phyloP scores from a whole-genome alignment of 2,113 vertebrate species.

The Lepisosteus oculatus region DNA sequence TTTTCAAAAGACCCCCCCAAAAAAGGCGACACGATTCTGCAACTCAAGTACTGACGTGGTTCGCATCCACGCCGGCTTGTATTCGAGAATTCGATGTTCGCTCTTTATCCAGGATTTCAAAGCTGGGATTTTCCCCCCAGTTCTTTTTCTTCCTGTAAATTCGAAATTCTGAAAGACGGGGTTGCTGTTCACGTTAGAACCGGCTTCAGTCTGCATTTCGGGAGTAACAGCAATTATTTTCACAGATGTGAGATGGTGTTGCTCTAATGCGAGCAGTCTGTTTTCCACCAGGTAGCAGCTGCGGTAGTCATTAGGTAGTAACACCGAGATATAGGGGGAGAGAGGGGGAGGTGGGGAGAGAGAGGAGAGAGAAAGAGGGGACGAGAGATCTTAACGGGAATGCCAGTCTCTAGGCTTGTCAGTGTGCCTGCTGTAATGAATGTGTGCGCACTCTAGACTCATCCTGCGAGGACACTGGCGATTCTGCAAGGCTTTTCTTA shows the following conservation, averaged over 20 bases:
- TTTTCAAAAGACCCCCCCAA: too few relatives aligned
- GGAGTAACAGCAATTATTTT: too few relatives aligned
- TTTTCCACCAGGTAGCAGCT: not conserved
- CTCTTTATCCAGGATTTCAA: too few relatives aligned
- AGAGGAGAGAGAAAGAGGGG: conserved; percentile 30
- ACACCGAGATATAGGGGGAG: conserved; percentile 6
- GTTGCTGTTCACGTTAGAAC: too few relatives aligned
- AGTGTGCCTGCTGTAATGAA: conserved; percentile 40
- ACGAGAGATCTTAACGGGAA: conserved; percentile 51
- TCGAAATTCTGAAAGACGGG: too few relatives aligned
- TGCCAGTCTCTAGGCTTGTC: conserved; percentile 32
- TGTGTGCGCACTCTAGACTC: conserved; percentile 17
- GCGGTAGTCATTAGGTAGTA: conserved; percentile 1
- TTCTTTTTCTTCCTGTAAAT: too few relatives aligned
- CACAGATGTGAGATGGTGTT: not conserved
- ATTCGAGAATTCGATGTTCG: too few relatives aligned
- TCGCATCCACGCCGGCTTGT: too few relatives aligned
- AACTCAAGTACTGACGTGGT: too few relatives aligned
- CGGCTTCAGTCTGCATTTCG: too few relatives aligned
- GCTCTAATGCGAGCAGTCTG: conserved; percentile 8
- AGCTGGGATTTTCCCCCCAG: too few relatives aligned
- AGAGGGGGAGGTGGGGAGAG: conserved; percentile 9
- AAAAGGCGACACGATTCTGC: too few relatives aligned
- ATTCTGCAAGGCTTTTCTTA: conserved; percentile 27
- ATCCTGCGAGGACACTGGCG: conserved; percentile 42